A percentile compares a stretch with the other conserved stretches of the same genome.
These are phyloP conservation scores for Neogobius melanostomus DNA, from an alignment of 2,113 vertebrate species.

Conservation along the genomic window DNA sequence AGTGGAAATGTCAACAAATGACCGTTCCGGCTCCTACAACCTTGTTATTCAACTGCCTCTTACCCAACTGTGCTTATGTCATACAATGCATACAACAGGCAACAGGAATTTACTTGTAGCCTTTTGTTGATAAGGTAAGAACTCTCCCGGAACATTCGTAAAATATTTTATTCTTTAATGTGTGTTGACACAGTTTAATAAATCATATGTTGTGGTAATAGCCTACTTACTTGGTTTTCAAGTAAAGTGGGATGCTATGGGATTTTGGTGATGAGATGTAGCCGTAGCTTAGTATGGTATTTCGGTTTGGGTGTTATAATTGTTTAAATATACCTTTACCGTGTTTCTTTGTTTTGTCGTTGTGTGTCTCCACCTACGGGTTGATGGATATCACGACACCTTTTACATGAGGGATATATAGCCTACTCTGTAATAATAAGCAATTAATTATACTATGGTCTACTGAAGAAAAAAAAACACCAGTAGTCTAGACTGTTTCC, in stretches of 20 bases:
- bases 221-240: no score
- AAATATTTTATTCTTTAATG: background rate
- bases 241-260: no score
- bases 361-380: background rate
- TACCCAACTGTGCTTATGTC: background rate
- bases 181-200: no score
- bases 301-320: background rate
- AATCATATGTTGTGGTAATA: no score
- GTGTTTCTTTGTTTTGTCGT: background rate
- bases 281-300: background rate
- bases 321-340: background rate
- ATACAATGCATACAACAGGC: background rate
- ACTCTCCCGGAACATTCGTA: background rate
- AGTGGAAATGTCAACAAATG: background rate
- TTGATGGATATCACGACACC: background rate
- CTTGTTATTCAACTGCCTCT: conserved; percentile 11
- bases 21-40: conserved; percentile 33
- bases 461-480: no score
- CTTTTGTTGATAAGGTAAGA: background rate
- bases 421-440: no score
- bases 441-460: no score
- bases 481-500: no score
- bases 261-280: background rate
- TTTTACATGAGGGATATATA: no score
- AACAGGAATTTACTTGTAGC: background rate